A percentile compares a stretch with the other conserved stretches of the same genome.
Conservation (phyloP, 2,113 vertebrate species). For the Nematolebias whitei region DNA sequence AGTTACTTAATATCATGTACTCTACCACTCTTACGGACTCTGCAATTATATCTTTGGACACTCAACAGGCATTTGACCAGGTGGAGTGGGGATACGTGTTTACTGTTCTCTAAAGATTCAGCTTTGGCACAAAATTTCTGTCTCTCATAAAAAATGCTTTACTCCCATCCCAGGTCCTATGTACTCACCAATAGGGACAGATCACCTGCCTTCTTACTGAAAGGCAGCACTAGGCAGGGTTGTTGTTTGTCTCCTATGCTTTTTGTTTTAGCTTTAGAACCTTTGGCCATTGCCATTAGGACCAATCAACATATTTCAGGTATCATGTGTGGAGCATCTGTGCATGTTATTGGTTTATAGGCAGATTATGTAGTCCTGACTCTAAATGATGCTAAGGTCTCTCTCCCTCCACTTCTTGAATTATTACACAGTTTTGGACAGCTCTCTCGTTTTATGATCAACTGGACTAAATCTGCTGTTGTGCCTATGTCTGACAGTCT, state of each 20-base stretch:
- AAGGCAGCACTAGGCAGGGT: background rate
- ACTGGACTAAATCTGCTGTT: background rate
- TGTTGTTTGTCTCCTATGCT: background rate
- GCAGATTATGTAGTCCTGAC: background rate
- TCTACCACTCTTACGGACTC: background rate
- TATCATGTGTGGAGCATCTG: rapidly evolving
- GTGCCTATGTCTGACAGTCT: background rate
- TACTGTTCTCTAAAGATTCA: background rate
- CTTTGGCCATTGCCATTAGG: no score
- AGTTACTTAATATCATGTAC: background rate
- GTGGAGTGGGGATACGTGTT: background rate
- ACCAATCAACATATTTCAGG: background rate
- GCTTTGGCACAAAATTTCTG: background rate
- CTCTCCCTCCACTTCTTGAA: background rate
- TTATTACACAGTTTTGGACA: background rate
- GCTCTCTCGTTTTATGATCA: background rate
- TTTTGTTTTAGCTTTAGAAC: no score
- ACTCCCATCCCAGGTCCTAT: background rate
- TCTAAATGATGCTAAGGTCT: background rate
- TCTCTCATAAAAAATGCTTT: background rate
- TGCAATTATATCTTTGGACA: background rate
- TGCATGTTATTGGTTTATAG: rapidly evolving
- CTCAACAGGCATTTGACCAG: background rate
- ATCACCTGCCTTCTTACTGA: background rate
- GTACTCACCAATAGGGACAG: background rate